phyloP scores from a whole-genome alignment of 2,113 vertebrate species.

The Ovis canadensis region DNA sequence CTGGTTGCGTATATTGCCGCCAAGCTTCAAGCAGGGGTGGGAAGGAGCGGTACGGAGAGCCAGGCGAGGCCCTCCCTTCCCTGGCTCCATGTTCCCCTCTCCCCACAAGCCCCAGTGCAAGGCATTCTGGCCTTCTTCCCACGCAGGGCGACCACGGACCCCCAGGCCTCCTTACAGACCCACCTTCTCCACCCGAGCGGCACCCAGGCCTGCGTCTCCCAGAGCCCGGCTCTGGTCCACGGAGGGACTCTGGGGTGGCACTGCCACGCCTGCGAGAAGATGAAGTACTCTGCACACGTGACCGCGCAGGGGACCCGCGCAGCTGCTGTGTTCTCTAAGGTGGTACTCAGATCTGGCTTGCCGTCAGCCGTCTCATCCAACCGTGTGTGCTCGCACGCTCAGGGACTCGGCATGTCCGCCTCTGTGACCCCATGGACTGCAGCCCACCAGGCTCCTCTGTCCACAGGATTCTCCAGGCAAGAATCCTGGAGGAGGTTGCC shows the following conservation, averaged over 20 bases:
- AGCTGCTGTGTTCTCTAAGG: rapidly evolving
- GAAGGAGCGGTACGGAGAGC: rapidly evolving
- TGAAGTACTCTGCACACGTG: rapidly evolving
- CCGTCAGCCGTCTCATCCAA: not conserved
- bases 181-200: rapidly evolving
- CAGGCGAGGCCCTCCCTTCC: rapidly evolving
- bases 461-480: not conserved
- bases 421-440: not conserved
- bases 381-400: not conserved
- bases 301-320: rapidly evolving
- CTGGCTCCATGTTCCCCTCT: not conserved
- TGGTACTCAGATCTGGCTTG: not conserved
- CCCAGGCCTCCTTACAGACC: too few species aligned
- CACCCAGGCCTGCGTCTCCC: rapidly evolving
- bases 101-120: not conserved
- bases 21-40: not conserved
- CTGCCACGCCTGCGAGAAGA: rapidly evolving
- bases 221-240: rapidly evolving
- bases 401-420: rapidly evolving
- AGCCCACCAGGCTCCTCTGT: not conserved
- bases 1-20: rapidly evolving
- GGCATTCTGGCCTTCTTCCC: too few species aligned
- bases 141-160: rapidly evolving
- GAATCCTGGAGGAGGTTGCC: not conserved
- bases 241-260: rapidly evolving